Base-by-base conservation (phyloP, 2,113 vertebrate species). In the Myiozetetes cayanensis region DNA sequence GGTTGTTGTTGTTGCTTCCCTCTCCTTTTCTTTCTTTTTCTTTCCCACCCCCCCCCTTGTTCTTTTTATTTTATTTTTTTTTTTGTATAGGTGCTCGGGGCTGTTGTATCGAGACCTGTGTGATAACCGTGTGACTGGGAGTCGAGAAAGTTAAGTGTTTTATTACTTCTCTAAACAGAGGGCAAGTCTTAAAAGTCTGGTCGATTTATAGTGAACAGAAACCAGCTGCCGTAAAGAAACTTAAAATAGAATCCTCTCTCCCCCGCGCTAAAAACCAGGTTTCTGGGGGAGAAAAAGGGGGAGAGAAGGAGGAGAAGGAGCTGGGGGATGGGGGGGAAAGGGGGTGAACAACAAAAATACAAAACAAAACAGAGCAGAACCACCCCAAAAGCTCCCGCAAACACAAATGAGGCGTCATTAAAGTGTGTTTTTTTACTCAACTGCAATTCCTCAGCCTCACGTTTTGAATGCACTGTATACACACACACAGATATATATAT, bases 161-260 rank as follows among this genome's bases (percentile, higher is more conserved):
- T 98, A 98, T 98, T 97, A 98, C 96, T 89, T 97, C 96, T 98
- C 96, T 96, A 98, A 98, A 97, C 97, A 98, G 97, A 98, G 97
- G 97, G 97, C 98, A 97, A 97, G 93, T 97, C 97, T 96, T 97
- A 97, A 97, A 98, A 98, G 97, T 97, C 97, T 97, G 80, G 33
- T 96, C 78, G 95, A 97, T 97, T 98, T 98, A 98, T 98, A 97
- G 98, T 89, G 97, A 98, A 97, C 96, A 98, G 97, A 98, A 98
- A 98, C 95, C 97, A 98, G 98, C 97, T 98, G 98, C 97, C 97
- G 94, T 43, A 81, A 84, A 96, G 82, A 85, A 95, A 93, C 89
- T 85, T 75, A 53, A 91, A 93, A 77, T 55, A 92, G 87, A 82
- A 90, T 58, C 77, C 79, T 85, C 86, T 85, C 86, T 75, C 87